These are phyloP conservation scores for Catocala nupta DNA, from an alignment of 2,888 invertebrate genomes.

Conservation along the genomic window DNA sequence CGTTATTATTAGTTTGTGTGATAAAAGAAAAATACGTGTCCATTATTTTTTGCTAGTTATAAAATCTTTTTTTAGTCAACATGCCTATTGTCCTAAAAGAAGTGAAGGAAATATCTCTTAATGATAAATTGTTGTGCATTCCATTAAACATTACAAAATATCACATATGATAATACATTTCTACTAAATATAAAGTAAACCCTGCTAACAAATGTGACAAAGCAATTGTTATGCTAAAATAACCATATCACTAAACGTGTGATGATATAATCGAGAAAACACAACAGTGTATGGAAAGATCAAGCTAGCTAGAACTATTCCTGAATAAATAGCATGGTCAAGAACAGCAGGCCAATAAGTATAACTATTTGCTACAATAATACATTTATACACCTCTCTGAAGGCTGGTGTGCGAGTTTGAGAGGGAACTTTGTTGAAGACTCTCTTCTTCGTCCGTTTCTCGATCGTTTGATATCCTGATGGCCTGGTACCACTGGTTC, in stretches of 20 bases:
- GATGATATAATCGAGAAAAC: too few species aligned
- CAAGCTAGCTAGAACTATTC: too few species aligned
- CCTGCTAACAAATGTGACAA: not conserved
- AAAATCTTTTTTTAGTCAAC: too few species aligned
- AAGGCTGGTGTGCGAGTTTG: slow-evolving; percentile 75
- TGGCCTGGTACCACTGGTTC: slow-evolving; percentile 99
- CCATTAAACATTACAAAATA: not conserved
- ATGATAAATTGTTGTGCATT: slow-evolving; percentile 1
- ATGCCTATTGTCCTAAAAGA: slow-evolving; percentile 1
- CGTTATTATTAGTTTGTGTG: too few species aligned
- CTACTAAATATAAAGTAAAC: not conserved
- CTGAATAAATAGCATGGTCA: too few species aligned
- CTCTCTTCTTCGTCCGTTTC: slow-evolving; percentile 92
- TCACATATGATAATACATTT: not conserved
- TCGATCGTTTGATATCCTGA: slow-evolving; percentile 94
- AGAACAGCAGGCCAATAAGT: not conserved
- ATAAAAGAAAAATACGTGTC: too few species aligned
- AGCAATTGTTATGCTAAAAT: too few species aligned
- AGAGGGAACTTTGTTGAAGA: slow-evolving; percentile 73
- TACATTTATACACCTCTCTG: slow-evolving; percentile 74
- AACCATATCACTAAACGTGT: too few species aligned
- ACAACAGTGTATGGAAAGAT: too few species aligned
- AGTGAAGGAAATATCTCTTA: slow-evolving; percentile 3
- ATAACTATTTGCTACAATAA: not conserved
- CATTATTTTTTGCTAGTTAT: too few species aligned